These are phyloP conservation scores for Amphipoea oculea DNA, from an alignment of 2,888 invertebrate species.

Conservation along the genomic window DNA sequence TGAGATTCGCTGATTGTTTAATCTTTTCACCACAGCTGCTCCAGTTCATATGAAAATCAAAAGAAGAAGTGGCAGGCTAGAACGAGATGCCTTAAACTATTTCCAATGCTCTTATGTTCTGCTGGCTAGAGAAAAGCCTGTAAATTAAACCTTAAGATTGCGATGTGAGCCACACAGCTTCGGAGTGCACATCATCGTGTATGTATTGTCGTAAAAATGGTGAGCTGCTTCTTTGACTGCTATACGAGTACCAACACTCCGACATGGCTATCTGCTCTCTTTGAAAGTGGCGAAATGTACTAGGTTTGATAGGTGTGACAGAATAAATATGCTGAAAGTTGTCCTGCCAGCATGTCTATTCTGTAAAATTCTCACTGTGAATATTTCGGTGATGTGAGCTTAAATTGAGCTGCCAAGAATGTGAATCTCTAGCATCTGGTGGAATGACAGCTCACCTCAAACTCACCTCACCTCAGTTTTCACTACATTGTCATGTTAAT, in stretches of 20 bases:
- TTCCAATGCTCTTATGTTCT: no score
- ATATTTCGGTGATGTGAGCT: no score
- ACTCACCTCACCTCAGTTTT: no score
- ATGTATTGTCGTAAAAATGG: constrained; percentile 63
- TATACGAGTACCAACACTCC: not conserved
- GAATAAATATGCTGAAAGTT: no score
- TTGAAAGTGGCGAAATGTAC: not conserved
- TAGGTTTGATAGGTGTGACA: not conserved
- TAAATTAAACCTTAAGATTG: constrained; percentile 86
- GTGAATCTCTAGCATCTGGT: no score
- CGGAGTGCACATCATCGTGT: constrained; percentile 72
- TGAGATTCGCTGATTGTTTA: not conserved
- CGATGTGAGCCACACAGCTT: constrained; percentile 88
- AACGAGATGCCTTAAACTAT: no score
- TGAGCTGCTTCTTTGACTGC: constrained; percentile 34
- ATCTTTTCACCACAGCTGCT: no score
- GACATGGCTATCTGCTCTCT: not conserved
- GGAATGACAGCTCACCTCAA: no score
- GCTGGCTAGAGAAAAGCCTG: no score
- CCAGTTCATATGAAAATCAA: no score
- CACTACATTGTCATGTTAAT: no score
- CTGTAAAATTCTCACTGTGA: not conserved
- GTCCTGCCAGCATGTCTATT: not conserved
- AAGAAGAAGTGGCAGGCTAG: not conserved
- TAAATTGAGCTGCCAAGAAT: no score